phyloP scores from a whole-genome alignment of 2,113 vertebrate genomes.

The Corapipo altera region DNA sequence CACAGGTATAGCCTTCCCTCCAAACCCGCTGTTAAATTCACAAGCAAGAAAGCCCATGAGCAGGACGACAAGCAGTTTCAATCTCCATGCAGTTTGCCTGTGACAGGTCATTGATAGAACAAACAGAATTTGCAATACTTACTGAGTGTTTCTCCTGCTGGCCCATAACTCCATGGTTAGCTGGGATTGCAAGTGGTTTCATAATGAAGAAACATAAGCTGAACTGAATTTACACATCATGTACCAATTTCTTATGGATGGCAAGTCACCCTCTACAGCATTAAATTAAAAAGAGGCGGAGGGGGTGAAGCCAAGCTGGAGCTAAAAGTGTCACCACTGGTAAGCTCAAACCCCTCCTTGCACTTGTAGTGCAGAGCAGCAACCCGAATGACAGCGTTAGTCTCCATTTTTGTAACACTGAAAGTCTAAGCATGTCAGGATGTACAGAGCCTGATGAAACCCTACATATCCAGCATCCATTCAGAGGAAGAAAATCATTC shows the following conservation, averaged over 20 bases:
- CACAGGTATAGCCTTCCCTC: conserved; percentile 32
- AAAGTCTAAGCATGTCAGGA: conserved; percentile 73
- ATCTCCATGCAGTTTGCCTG: conserved; percentile 54
- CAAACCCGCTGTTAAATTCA: not conserved
- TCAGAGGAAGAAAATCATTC: conserved; percentile 71
- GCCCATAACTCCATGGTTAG: conserved; percentile 96
- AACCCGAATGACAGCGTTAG: conserved; percentile 69
- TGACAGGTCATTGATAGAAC: conserved; percentile 57
- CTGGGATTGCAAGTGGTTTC: conserved; percentile 95
- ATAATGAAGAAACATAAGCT: conserved; percentile 89
- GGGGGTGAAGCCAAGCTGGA: conserved; percentile 72
- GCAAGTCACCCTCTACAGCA: conserved; percentile 78
- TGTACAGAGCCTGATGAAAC: conserved; percentile 62
- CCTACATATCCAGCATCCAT: conserved; percentile 70
- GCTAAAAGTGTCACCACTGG: conserved; percentile 74
- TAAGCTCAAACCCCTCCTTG: conserved; percentile 66
- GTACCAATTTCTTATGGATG: conserved; percentile 76
- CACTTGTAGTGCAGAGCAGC: conserved; percentile 77
- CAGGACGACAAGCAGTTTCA: conserved; percentile 56
- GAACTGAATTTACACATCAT: conserved; percentile 89
- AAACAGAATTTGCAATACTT: conserved; percentile 83
- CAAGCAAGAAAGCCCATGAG: conserved; percentile 17
- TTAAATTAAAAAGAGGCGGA: conserved; percentile 69
- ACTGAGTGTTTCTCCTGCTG: conserved; percentile 96
- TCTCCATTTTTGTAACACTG: conserved; percentile 77